Base-by-base conservation (phyloP, 2,113 vertebrate genomes). In the Cervus canadensis region DNA sequence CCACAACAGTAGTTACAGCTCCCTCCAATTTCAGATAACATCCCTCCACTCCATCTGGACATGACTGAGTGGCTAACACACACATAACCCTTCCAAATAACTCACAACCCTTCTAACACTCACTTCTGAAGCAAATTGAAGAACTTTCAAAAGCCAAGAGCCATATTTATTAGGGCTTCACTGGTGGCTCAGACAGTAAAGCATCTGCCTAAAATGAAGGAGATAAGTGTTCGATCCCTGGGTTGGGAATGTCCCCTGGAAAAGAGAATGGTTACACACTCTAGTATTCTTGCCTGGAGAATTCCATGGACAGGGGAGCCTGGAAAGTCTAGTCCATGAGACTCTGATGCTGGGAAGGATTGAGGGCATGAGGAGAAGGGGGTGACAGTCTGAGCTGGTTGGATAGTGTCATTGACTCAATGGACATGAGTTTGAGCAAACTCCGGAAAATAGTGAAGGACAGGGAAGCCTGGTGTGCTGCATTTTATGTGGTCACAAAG, bases 181-280 rank as follows among this genome's bases (percentile, higher is more conserved):
- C 40, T 76, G 36, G 23, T 14, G 71, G 40, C 36, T 76, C 71
- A 76, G 36, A 76, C 36, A 76, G 36, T 76, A 76, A 76, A 76
- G 23, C 43, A 76, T 26, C 36, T 43, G 36, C 40, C 23, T 76
- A 5, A 23, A 76, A 43, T 76, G 21, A 6, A 43, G 21, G 10
- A 40, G 23, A 26, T 26, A 12, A 26, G 23, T 40, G 6, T 76
- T 43, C 0, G 1, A 43, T 25, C 71, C 12, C 12, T 76, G 71
- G 71, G 12, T 43, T 43, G 40, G 40, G 23, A 43, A 43, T 25
- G 23, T 76, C 23, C 71, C 23, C 23, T 76, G 23, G 23, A 76
- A 26, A 43, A 43, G 12, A 43, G 23, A 76, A 43, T 76, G 71
- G 12, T 12, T 76, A 43, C 36, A 25, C 12, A 43, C 23, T 7